A percentile compares a stretch with the other conserved stretches of the same genome.
phyloP scores from a whole-genome alignment of 2,888 invertebrate species.

The Theodoxus fluviatilis region DNA sequence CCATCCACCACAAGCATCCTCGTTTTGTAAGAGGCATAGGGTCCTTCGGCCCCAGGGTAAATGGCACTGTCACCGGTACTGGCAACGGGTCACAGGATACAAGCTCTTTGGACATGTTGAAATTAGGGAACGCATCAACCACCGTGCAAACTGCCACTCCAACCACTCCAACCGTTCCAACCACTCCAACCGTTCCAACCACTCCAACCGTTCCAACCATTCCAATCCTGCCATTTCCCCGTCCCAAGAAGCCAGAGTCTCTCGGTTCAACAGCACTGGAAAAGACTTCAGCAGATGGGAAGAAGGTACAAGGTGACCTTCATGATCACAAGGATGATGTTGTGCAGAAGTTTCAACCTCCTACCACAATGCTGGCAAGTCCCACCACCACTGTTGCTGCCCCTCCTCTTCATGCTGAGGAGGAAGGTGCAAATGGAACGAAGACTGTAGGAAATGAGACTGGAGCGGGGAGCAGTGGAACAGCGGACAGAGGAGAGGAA shows the following conservation, averaged over 20 bases:
- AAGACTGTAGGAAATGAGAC: no score
- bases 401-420: background rate
- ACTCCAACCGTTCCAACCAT: background rate
- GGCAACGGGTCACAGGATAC: no score
- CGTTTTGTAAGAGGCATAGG: no score
- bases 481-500: background rate
- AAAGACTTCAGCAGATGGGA: conserved; percentile 28
- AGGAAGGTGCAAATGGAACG: background rate
- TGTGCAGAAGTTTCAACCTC: background rate
- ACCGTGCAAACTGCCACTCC: no score
- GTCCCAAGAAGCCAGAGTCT: conserved; percentile 31
- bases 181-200: background rate
- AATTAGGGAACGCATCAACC: no score
- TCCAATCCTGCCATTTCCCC: background rate
- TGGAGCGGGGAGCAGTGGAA: no score
- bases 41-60: no score
- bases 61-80: no score
- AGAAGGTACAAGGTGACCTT: conserved; percentile 26
- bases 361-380: background rate
- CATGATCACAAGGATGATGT: conserved; percentile 25
- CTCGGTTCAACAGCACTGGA: conserved; percentile 20
- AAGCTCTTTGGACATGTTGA: no score
- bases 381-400: background rate
- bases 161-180: background rate
- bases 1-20: no score